Evolutionary conservation across 2,797 vertebrate species (phyloP).

Genomic region (Scolopax rusticola): DNA sequence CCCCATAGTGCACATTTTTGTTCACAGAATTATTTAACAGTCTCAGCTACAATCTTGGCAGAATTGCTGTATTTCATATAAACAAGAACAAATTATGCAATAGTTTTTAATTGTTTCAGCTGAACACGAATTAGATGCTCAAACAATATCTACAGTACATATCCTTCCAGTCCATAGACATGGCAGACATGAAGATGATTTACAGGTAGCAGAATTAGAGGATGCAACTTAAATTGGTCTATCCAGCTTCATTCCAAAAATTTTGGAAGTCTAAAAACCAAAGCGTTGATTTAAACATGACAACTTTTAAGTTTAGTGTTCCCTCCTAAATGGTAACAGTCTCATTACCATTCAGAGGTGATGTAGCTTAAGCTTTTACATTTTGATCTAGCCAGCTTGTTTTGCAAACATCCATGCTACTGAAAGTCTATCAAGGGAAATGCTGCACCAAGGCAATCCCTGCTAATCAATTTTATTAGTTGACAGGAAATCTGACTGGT

Average conservation of each 20-base stretch:
- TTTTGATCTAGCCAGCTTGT: background rate
- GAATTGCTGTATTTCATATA: background rate
- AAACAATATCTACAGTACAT: background rate
- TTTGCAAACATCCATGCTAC: background rate
- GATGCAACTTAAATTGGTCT: background rate
- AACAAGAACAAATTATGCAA: background rate
- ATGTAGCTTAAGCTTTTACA: rapidly evolving
- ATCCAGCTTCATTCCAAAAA: background rate
- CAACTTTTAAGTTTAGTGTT: background rate
- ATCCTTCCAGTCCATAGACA: background rate
- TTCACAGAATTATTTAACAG: background rate
- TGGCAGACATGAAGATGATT: background rate
- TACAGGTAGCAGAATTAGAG: background rate
- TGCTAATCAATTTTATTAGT: background rate
- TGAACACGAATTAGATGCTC: background rate
- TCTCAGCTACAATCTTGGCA: background rate
- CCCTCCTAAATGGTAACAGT: rapidly evolving
- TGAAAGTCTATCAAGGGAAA: background rate
- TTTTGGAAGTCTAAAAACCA: background rate
- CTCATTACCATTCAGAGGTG: background rate
- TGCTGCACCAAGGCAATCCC: background rate
- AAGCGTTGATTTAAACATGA: background rate
- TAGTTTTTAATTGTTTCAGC: slow-evolving; percentile 19
- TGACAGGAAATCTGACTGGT: background rate
- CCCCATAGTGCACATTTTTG: background rate